These are phyloP conservation scores for Gonioctena quinquepunctata DNA, from an alignment of 1,140 invertebrate species.

Conservation along the genomic window DNA sequence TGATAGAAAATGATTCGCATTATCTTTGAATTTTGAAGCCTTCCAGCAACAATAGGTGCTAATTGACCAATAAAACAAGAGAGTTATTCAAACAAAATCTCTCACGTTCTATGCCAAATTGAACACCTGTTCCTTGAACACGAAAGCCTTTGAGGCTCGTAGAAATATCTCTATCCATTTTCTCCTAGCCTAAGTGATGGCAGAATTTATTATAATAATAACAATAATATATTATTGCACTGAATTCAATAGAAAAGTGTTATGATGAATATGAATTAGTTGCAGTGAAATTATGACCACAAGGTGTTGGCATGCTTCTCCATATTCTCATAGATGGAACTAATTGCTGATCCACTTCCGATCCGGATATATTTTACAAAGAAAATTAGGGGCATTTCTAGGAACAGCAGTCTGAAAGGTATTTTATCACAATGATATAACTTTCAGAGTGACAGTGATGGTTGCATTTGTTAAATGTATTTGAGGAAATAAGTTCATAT, in stretches of 20 bases:
- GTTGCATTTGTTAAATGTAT: too few relatives aligned
- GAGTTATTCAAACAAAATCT: not conserved
- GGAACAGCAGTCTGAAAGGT: too few relatives aligned
- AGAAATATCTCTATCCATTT: not conserved
- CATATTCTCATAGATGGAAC: not conserved
- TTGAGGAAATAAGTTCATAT: too few relatives aligned
- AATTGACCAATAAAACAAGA: not conserved
- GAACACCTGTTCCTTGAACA: not conserved
- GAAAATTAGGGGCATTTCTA: too few relatives aligned
- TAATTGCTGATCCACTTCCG: not conserved
- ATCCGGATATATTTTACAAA: too few relatives aligned
- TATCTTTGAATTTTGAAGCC: too few relatives aligned
- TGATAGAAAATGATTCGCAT: too few relatives aligned
- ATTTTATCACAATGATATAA: too few relatives aligned
- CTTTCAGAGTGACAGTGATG: too few relatives aligned
- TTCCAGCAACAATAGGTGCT: not conserved
- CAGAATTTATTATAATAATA: not conserved
- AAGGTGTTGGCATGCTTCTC: not conserved
- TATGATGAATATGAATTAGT: not conserved
- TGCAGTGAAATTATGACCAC: not conserved
- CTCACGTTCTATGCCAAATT: not conserved
- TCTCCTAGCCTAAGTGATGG: not conserved
- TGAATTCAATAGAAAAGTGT: not conserved
- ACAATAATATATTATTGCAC: not conserved
- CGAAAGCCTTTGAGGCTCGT: not conserved